phyloP scores from a whole-genome alignment of 2,113 vertebrate genomes.

The Ptychochromis oligacanthus region DNA sequence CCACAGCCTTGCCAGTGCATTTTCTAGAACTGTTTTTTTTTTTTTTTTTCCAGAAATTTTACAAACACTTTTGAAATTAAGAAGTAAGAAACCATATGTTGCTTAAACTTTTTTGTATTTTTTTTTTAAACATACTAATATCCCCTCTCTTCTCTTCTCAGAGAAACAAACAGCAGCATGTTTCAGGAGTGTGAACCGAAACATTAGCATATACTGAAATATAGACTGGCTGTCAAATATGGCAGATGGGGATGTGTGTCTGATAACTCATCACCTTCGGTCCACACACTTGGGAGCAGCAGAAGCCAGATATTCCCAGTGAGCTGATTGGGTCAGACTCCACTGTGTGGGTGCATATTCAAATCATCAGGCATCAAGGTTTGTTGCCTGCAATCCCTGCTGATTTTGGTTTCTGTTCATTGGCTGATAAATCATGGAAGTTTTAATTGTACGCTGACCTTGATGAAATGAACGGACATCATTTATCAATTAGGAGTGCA shows the following conservation, averaged over 20 bases:
- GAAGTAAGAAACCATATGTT: not conserved
- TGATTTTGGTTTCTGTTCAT: conserved; percentile 57
- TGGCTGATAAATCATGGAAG: conserved; percentile 66
- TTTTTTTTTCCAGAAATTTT: no score
- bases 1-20: not conserved
- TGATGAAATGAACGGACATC: conserved; percentile 67
- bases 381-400: conserved; percentile 47
- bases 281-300: conserved; percentile 17
- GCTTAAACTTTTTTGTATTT: no score
- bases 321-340: conserved; percentile 54
- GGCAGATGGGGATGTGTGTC: conserved; percentile 22
- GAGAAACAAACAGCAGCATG: conserved; percentile 2
- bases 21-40: not conserved
- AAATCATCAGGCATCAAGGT: conserved; percentile 44
- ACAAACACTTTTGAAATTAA: not conserved
- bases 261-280: conserved; percentile 39
- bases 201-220: conserved; percentile 38
- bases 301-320: conserved; percentile 37
- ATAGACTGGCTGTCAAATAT: conserved; percentile 10
- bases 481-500: conserved; percentile 75
- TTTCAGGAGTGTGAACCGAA: conserved; percentile 1
- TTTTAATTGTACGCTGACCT: conserved; percentile 79
- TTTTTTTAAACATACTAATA: not conserved
- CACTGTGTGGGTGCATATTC: not conserved
- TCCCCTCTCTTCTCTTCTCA: not conserved